Percentiles rank a stretch among this genome's conserved stretches.
Evolutionary conservation across 92 coral and sea anemone species (phyloP).

Genomic region (Diadumene lineata): DNA sequence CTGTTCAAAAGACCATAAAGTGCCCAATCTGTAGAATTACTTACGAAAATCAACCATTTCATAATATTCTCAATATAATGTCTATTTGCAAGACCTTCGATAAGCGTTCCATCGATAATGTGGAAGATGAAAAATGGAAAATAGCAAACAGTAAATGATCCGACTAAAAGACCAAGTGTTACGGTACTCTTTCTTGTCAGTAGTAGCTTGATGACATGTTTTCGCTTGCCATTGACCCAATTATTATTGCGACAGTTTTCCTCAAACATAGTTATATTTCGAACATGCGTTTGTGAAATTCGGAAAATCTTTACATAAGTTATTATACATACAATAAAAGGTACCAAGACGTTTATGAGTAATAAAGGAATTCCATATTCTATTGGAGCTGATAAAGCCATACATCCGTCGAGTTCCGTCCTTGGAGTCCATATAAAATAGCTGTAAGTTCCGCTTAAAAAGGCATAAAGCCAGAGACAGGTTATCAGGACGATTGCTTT

Average conservation of each 20-base stretch:
- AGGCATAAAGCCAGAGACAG: constrained; percentile 36
- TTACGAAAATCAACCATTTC: constrained; percentile 43
- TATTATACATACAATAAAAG: constrained; percentile 27
- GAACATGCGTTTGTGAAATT: constrained; percentile 31
- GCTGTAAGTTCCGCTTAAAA: constrained; percentile 30
- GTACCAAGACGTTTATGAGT: constrained; percentile 25
- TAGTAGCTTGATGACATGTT: not conserved
- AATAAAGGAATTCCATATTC: constrained; percentile 37
- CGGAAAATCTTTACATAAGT: constrained; percentile 27
- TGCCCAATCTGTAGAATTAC: constrained; percentile 53
- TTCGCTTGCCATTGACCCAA: constrained; percentile 2
- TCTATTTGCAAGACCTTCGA: constrained; percentile 27
- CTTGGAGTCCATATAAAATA: constrained; percentile 41
- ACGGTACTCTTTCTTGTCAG: constrained; percentile 15
- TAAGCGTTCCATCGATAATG: constrained; percentile 22
- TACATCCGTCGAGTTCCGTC: not conserved
- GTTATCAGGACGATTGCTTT: not conserved
- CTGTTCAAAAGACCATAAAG: constrained; percentile 44
- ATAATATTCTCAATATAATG: constrained; percentile 22
- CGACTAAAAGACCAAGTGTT: constrained; percentile 47
- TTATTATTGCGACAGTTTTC: constrained; percentile 13
- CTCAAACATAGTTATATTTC: constrained; percentile 9
- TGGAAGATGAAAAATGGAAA: constrained; percentile 47
- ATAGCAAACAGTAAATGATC: constrained; percentile 30
- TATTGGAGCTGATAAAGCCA: constrained; percentile 14